phyloP scores from a whole-genome alignment of 1,140 invertebrate species.

The Lucilia cuprina region DNA sequence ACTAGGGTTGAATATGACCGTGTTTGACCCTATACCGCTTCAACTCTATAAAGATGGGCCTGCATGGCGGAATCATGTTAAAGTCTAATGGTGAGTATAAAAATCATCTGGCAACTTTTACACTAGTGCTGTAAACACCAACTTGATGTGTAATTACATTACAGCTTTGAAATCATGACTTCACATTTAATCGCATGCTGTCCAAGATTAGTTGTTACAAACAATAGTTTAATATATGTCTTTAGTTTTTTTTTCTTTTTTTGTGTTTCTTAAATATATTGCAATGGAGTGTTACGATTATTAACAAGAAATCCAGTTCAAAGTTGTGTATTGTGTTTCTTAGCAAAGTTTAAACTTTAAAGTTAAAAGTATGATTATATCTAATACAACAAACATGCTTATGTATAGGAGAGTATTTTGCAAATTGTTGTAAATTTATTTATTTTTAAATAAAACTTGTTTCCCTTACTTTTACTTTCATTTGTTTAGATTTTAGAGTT shows the following conservation, averaged over 20 bases:
- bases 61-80: too few species aligned
- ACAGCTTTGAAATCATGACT: background rate
- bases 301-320: background rate
- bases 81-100: background rate
- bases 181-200: background rate
- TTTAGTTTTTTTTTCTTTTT: background rate
- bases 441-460: background rate
- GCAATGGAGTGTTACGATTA: background rate
- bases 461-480: conserved; percentile 28
- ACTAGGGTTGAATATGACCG: too few species aligned
- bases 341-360: background rate
- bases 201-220: background rate
- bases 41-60: too few species aligned
- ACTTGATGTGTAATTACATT: background rate
- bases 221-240: background rate
- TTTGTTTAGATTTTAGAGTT: background rate
- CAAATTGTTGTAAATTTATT: conserved; percentile 2
- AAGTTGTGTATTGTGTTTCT: background rate
- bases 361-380: too few species aligned
- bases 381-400: too few species aligned
- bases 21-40: too few species aligned
- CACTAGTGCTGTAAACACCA: background rate
- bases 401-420: background rate
- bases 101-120: background rate
- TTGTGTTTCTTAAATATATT: background rate